A percentile compares a stretch with the other conserved stretches of the same genome.
phyloP scores from a whole-genome alignment of 2,888 invertebrate species.

The Hirtodrosophila alboralis region DNA sequence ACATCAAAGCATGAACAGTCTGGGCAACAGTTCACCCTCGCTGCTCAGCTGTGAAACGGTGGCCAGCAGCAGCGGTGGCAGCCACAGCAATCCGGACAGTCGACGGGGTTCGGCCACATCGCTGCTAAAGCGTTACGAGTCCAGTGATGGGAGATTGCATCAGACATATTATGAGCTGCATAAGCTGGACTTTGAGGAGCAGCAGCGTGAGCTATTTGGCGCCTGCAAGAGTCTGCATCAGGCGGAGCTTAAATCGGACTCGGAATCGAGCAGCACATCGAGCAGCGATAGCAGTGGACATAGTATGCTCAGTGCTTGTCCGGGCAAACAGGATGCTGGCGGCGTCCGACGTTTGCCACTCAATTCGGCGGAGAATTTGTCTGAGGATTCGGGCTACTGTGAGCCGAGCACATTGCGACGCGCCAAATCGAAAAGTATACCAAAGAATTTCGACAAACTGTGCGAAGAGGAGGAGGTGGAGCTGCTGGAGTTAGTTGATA shows the following conservation, averaged over 20 bases:
- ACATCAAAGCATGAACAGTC: conserved; percentile 79
- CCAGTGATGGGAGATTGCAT: conserved; percentile 81
- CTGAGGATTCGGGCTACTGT: conserved; percentile 92
- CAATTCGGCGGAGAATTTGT: conserved; percentile 90
- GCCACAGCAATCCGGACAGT: conserved; percentile 76
- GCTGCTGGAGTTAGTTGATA: conserved; percentile 36
- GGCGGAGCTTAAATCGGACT: conserved; percentile 74
- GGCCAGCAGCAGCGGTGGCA: conserved; percentile 33
- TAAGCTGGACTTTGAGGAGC: conserved; percentile 81
- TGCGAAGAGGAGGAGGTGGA: conserved; percentile 82
- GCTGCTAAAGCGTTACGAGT: conserved; percentile 81
- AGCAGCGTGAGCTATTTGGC: conserved; percentile 52
- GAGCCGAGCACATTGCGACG: conserved; percentile 84
- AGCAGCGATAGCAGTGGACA: conserved; percentile 67
- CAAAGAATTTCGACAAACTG: conserved; percentile 84
- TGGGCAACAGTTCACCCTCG: conserved; percentile 84
- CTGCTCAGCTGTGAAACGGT: conserved; percentile 78
- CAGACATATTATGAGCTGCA: conserved; percentile 83
- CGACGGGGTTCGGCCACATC: conserved; percentile 80
- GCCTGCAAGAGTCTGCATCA: conserved; percentile 47
- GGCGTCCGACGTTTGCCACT: conserved; percentile 81
- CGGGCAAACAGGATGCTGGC: conserved; percentile 55
- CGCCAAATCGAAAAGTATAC: conserved; percentile 84
- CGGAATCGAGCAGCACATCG: conserved; percentile 68
- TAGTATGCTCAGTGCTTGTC: conserved; percentile 65